Base-by-base conservation (phyloP, 2,797 vertebrate genomes). In the Aeoliscus strigatus region DNA sequence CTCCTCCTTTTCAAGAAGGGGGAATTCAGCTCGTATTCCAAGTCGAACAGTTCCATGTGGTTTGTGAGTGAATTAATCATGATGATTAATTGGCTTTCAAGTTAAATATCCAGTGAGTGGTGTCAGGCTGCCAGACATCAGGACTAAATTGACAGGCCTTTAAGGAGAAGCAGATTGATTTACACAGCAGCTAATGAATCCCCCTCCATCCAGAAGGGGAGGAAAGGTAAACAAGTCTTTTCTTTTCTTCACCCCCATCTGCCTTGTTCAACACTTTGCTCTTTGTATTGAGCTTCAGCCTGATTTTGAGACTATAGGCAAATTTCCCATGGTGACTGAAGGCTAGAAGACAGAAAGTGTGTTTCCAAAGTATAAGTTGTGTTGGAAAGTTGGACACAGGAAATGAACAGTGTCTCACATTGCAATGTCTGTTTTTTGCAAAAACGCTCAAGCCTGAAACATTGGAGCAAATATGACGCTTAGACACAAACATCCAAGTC, bases 1-100 rank as follows among this genome's bases (percentile, higher is more conserved):
- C 63, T 51, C 38, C 38, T 16, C 28, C 54, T 66, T 71, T 60
- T 65, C 28, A 54, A 70, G 63, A 73, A 51, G 2, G 16, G 30
- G 31, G 62, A 53, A 51, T 67, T 56, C 12, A 24, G 17, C 51
- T 68, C 38, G 51, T 64, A 31, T 49, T 73, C 6, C 79, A 84
- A 82, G 78, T 66, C 57, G 59, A 87, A 85, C 86, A 82, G 82
- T 88, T 88, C 82, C 80, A 68, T 78, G 87, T 66, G 83, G 82
- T 88, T 89, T 87, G 85, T 86, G 79, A 85, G 85, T 83, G 82
- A 87, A 89, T 90, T 90, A 87, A 90, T 90, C 87, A 89, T 83
- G 82, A 88, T 89, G 87, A 89, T 89, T 89, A 88, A 90, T 90
- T 88, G 84, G 85, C 85, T 88, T 89, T 90, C 87, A 88, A 82